Base-by-base conservation (phyloP, 2,113 vertebrate species). In the Bubalus kerabau region DNA sequence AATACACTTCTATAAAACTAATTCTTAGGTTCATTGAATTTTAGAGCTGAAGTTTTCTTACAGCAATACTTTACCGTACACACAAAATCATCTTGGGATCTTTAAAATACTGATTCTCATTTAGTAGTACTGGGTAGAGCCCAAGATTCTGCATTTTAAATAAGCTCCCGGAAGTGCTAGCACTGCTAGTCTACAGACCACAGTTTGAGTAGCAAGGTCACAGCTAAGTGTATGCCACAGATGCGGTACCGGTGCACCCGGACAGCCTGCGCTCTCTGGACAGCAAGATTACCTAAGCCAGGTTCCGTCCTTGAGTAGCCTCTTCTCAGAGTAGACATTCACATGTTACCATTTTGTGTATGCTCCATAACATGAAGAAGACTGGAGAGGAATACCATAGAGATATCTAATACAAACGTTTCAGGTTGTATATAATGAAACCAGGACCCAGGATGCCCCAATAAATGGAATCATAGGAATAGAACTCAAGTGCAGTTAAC, bases 21-120 rank as follows among this genome's bases (percentile, higher is more conserved):
- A 40, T 85, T 93, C 36, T 90, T 76, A 46, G 6, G 9, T 88
- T 91, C 43, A 83, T 67, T 94, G 64, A 88, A 67, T 92, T 90
- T 95, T 92, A 87, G 13, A 90, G 91, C 52, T 85, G 30, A 83
- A 90, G 74, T 40, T 92, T 97, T 96, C 95, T 93, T 95, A 64
- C 28, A 93, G 40, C 28, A 95, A 9, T 67, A 32, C 48, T 93
- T 91, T 62, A 94, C 43, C 90, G 17, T 94, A 26, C 15, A 48
- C 30, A 26, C 40, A 56, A 74, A 84, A 56, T 96, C 43, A 94
- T 54, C n/a, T 86, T 26, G n/a, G 48, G 59, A 59, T 57, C 89
- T 85, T 92, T 91, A 87, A 97, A 83, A 62, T 48, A n/a, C 50
- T 85, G 40, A 59, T 95, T 89, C 40, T 92, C 21, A 46, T 95